A percentile compares a stretch with the other conserved stretches of the same genome.
phyloP scores from a whole-genome alignment of 2,888 invertebrate genomes.

The Quadroppia sp. region DNA sequence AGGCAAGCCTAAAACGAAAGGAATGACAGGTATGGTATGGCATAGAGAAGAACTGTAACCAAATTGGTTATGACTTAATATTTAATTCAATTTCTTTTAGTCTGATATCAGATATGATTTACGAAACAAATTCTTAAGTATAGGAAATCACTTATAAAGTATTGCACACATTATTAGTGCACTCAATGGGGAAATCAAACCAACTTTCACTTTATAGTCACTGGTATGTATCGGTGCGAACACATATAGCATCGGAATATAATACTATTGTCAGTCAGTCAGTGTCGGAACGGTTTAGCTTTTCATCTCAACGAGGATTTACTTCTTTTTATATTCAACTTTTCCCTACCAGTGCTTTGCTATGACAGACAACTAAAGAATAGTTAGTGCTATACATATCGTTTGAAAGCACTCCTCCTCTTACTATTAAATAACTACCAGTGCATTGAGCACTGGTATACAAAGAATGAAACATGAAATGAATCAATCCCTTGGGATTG shows the following conservation, averaged over 20 bases:
- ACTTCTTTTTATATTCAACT: background rate
- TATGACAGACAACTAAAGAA: background rate
- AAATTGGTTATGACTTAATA: constrained; percentile 22
- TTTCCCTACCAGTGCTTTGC: background rate
- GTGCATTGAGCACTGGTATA: background rate
- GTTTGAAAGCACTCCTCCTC: constrained; percentile 4
- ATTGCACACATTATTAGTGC: background rate
- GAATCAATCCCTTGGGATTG: constrained; percentile 35
- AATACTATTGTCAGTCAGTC: constrained; percentile 24
- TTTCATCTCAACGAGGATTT: constrained; percentile 20
- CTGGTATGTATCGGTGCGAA: background rate
- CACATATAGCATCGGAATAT: background rate
- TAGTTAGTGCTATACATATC: constrained; percentile 13
- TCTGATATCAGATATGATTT: constrained; percentile 15
- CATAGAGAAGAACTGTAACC: background rate
- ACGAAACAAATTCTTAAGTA: constrained; percentile 26
- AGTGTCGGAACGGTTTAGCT: constrained; percentile 19
- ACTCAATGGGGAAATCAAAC: constrained; percentile 20
- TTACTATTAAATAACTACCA: constrained; percentile 6
- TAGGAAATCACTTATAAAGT: constrained; percentile 31
- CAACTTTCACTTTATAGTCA: background rate
- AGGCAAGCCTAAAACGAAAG: background rate
- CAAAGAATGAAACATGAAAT: constrained; percentile 31
- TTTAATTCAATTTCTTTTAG: background rate
- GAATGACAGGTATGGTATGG: background rate